Conservation (phyloP, 2,113 vertebrate genomes). For the Cinclus mexicanus region DNA sequence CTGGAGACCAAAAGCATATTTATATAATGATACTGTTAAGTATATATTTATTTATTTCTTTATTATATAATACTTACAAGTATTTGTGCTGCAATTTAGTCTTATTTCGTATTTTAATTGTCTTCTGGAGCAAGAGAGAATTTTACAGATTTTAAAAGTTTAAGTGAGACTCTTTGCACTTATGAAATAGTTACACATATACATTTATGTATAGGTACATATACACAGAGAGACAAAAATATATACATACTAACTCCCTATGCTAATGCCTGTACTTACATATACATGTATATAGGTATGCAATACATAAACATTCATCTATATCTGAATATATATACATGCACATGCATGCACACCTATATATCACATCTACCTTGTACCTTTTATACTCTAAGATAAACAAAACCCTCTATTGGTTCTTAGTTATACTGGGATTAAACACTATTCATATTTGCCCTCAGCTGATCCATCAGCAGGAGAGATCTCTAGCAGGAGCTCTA, state of each 20-base stretch:
- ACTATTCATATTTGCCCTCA: conserved; percentile 7
- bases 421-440: not conserved
- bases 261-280: not conserved
- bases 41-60: not conserved
- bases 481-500: conserved; percentile 66
- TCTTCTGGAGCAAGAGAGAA: not conserved
- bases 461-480: conserved; percentile 40
- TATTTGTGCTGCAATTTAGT: not conserved
- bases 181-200: not conserved
- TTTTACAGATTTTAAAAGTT: not conserved
- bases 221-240: not conserved
- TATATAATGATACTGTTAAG: not conserved
- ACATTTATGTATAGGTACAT: not conserved
- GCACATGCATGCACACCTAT: not conserved
- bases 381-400: not conserved
- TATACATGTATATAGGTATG: not conserved
- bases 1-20: not conserved
- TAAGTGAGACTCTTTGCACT: not conserved
- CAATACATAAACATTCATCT: not conserved
- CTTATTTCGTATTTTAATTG: not conserved
- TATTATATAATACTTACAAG: not conserved
- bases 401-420: not conserved
- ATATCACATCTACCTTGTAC: not conserved
- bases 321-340: not conserved
- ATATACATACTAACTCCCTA: not conserved